Base-by-base conservation (phyloP, 37 sponge, comb jelly and placozoan genomes). In the Ianthella basta region DNA sequence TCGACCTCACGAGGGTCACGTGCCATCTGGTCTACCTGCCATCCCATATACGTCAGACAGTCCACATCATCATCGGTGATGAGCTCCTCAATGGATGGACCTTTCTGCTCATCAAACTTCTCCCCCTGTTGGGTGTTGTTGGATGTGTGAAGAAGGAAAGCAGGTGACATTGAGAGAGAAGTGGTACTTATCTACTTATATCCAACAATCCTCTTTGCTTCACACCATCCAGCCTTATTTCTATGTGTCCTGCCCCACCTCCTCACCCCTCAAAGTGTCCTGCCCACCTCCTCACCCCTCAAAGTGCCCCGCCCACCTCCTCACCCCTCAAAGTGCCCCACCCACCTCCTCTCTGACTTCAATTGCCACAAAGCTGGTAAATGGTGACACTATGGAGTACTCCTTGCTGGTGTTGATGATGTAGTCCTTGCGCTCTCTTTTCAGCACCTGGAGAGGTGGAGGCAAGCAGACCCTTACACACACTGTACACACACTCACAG, bases 351-450 rank as follows among this genome's bases (percentile, higher is more conserved):
- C 94, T 82, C 99, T 88, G 84, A 92, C 89, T 55, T 98, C 99
- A 59, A 98, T 95, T 34, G 99, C 99, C 2, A 98, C 95, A 88
- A 98, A 98, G 85, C 99, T 98, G 60, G 99, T 98, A 86, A 94
- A 98, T 88, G 93, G 96, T 33, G 96, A 93, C 55, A 96, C 97
- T 72, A 96, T 96, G 84, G 92, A 94, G 80, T 96, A 89, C 68
- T 96, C 95, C 70, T 92, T 94, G 56, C 92, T 91, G 73, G 90
- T 88, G 73, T 96, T 90, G 82, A 96, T 96, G 77, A 96, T 89
- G 86, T 83, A 91, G 4, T 89, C 53, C 86, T 96, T 96, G 4
- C 90, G 61, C 44, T 94, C 95, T 59, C 88, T 81, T 78, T 94
- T 94, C 55, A 94, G 56, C 32, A 92, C 87, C 96, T 95, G 56